phyloP scores from a whole-genome alignment of 2,113 vertebrate genomes.

The Macrotis lagotis region DNA sequence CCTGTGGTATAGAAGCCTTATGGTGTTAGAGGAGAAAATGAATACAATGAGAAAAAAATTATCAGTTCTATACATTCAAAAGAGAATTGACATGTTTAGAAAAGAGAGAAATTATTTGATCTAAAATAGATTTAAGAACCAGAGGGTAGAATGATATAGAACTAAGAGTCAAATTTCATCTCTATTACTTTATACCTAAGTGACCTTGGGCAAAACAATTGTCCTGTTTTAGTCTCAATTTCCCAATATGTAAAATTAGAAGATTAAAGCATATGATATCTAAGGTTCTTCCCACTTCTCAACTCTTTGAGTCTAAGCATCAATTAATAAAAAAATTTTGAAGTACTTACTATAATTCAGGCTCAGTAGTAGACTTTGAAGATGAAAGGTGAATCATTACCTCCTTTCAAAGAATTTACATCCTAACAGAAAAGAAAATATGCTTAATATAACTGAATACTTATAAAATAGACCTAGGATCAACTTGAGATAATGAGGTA shows the following conservation, averaged over 20 bases:
- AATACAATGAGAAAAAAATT: neutral
- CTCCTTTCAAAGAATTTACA: neutral
- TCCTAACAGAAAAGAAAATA: neutral
- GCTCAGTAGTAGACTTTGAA: neutral
- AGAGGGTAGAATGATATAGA: neutral
- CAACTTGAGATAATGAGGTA: neutral
- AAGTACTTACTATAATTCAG: neutral
- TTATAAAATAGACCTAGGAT: neutral
- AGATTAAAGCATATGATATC: too few relatives aligned
- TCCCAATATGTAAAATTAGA: neutral
- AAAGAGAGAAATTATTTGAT: neutral
- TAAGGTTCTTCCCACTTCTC: neutral
- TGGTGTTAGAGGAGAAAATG: neutral
- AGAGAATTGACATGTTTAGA: neutral
- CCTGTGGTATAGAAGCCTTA: neutral
- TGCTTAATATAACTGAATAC: neutral
- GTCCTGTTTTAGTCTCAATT: neutral
- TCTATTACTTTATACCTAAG: neutral
- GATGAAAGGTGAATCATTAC: neutral
- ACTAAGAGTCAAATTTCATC: neutral
- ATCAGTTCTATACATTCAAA: neutral
- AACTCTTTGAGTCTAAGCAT: neutral
- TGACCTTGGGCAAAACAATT: neutral
- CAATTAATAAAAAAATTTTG: neutral
- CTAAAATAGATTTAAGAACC: neutral